Evolutionary conservation across 2,888 invertebrate genomes (phyloP), one percentile per base, ranked within the genome.

Genomic region (Hartigia nigra): DNA sequence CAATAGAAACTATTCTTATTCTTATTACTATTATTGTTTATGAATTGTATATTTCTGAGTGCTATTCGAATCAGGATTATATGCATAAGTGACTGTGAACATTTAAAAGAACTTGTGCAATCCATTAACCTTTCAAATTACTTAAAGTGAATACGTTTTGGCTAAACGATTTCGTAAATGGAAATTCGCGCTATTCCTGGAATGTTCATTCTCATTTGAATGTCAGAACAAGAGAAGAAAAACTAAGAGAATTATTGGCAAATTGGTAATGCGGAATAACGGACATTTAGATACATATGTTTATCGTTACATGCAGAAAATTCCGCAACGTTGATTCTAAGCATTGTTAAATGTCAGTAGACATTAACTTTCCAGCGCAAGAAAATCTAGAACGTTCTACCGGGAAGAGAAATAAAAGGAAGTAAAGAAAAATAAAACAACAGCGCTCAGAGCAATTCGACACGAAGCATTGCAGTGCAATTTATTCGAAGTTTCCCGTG

Each of bases 401-500:
- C 5, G 55, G 55, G 55, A 55, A 55, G 9, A 23, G 23, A 55
- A 55, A 55, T 55, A 55, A 55, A 23, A 23, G 55, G 23, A 55
- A 55, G 23, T 23, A 55, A 55, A 55, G 23, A 55, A 55, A 55
- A 55, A 55, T 55, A 23, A 23, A 23, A 23, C 55, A 55, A 55
- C 55, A 23, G 23, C 55, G 23, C 55, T 23, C 55, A 9, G 55
- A 80, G 81, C 81, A 80, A 83, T 81, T 82, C 80, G 80, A 81
- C 82, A 80, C 80, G 82, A 84, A 83, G 81, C 81, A 80, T 81
- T 82, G 82, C 82, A 80, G 81, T 76, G 80, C 80, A 84, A 82
- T 83, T 84, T 82, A 83, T 81, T 80, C 81, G 77, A 83, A 84
- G 81, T 84, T 84, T 83, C 82, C 82, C 82, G 80, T 81, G 81